phyloP scores from a whole-genome alignment of 2,888 invertebrate species.

The Drosophila engyochracea region DNA sequence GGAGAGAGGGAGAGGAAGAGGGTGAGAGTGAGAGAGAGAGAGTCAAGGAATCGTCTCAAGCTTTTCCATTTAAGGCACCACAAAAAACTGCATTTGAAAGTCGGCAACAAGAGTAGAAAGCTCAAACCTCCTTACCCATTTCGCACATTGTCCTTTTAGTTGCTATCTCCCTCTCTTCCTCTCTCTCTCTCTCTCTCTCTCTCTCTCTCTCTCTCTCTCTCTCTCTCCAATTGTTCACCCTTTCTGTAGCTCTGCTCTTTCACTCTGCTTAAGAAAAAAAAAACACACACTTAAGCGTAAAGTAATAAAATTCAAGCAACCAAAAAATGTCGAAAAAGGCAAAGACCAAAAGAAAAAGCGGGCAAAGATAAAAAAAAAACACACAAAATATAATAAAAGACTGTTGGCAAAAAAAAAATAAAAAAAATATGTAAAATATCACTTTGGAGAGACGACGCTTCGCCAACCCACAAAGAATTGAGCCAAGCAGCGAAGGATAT shows the following conservation, averaged over 20 bases:
- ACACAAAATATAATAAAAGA: conserved; percentile 40
- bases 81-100: conserved; percentile 49
- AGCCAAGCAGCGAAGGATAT: conserved; percentile 37
- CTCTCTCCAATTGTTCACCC: conserved; percentile 5
- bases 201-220: neutral
- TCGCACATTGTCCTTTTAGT: conserved; percentile 3
- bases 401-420: conserved; percentile 26
- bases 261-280: conserved; percentile 21
- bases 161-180: neutral
- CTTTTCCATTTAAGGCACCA: conserved; percentile 68
- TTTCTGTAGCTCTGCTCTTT: neutral
- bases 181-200: neutral
- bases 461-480: conserved; percentile 45
- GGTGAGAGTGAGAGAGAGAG: neutral
- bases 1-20: too few species aligned
- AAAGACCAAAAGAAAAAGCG: conserved; percentile 40
- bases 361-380: conserved; percentile 25
- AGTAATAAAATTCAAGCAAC: conserved; percentile 80
- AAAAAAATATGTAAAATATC: conserved; percentile 78
- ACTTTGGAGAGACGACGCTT: conserved; percentile 67
- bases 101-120: conserved; percentile 23
- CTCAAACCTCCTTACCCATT: conserved; percentile 13
- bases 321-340: conserved; percentile 67
- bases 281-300: conserved; percentile 75
- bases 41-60: conserved; percentile 57